phyloP scores from a whole-genome alignment of 2,888 invertebrate species.

The Incurvaria masculella region DNA sequence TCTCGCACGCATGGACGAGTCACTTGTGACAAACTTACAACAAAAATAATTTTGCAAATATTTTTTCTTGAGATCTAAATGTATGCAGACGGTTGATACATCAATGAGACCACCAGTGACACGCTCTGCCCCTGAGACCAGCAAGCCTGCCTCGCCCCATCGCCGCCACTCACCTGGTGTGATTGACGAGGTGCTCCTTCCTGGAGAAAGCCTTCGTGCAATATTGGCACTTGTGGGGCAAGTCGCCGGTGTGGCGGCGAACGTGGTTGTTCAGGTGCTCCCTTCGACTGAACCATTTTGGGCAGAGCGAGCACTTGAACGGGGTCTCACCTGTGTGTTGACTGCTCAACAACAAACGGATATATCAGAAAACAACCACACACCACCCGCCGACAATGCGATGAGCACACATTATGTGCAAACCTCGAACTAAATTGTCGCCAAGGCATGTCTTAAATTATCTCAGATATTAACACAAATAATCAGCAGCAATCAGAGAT shows the following conservation, averaged over 20 bases:
- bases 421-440: no score
- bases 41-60: no score
- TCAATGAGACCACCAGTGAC: no score
- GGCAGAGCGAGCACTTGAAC: constrained; percentile 66
- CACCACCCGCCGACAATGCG: constrained; percentile 58
- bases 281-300: constrained; percentile 66
- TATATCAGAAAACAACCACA: constrained; percentile 28
- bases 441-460: no score
- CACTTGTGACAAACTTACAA: no score
- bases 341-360: constrained; percentile 39
- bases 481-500: no score
- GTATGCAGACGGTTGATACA: no score
- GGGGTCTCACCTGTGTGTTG: constrained; percentile 82
- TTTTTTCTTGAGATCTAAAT: no score
- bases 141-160: neutral
- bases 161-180: constrained; percentile 36
- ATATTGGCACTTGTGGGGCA: constrained; percentile 68
- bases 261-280: constrained; percentile 87
- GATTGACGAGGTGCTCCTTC: constrained; percentile 70
- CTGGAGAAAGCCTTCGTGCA: constrained; percentile 68
- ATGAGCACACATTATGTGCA: constrained; percentile 27
- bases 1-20: no score
- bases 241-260: constrained; percentile 69
- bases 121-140: neutral
- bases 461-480: no score